Evolutionary conservation across 2,113 vertebrate species (phyloP).

Genomic region (Laterallus jamaicensis): DNA sequence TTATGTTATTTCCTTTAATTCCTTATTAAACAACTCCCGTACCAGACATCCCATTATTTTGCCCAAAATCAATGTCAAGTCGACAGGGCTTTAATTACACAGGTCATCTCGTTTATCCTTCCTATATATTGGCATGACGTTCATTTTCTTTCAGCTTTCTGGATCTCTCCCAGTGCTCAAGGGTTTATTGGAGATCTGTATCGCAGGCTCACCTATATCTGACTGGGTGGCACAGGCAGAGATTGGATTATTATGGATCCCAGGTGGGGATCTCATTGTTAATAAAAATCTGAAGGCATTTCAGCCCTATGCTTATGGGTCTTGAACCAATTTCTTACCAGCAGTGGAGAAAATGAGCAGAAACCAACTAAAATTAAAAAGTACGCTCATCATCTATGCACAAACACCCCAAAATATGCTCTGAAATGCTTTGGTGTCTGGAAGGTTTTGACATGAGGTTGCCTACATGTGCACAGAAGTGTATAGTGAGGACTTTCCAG

Average conservation of each 20-base stretch:
- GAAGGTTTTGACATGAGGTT: neutral
- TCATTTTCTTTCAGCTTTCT: conserved; percentile 4
- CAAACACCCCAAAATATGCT: neutral
- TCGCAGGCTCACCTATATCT: neutral
- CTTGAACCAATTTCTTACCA: neutral
- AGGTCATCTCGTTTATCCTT: conserved; percentile 56
- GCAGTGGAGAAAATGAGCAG: neutral
- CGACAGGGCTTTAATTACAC: conserved; percentile 52
- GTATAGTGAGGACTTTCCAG: neutral
- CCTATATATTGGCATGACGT: neutral
- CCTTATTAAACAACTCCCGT: conserved; percentile 60
- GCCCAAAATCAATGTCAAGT: conserved; percentile 51
- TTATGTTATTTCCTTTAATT: conserved; percentile 61
- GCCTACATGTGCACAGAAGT: neutral
- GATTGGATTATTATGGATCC: neutral
- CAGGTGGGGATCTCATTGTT: neutral
- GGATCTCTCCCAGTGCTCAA: neutral
- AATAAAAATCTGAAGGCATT: neutral
- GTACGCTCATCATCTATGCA: accelerated
- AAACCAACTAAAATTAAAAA: neutral
- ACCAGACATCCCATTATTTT: conserved; percentile 45
- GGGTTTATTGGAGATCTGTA: conserved; percentile 38
- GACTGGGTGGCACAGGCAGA: neutral
- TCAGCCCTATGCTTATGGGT: neutral
- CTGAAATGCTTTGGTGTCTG: neutral